These are phyloP conservation scores for Lota lota DNA, from an alignment of 2,113 vertebrate species.

Conservation along the genomic window DNA sequence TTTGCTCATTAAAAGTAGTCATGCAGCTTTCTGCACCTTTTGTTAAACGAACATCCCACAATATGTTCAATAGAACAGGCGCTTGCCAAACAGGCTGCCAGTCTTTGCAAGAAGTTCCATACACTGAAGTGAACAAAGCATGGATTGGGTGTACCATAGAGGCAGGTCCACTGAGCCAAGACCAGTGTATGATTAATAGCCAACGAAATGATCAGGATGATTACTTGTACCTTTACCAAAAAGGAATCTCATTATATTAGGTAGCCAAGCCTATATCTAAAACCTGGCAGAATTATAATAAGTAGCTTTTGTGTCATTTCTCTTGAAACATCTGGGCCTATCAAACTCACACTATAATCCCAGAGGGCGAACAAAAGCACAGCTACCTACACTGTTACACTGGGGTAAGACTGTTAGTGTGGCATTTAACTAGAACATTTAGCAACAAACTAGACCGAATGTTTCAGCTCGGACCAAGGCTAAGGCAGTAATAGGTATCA, in stretches of 20 bases:
- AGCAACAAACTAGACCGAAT: background rate
- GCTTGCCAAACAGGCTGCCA: slow-evolving; percentile 11
- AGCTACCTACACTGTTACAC: slow-evolving; percentile 31
- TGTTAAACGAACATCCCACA: background rate
- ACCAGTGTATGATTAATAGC: slow-evolving; percentile 37
- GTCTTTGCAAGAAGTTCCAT: slow-evolving; percentile 18
- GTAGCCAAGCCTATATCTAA: background rate
- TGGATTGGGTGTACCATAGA: slow-evolving; percentile 28
- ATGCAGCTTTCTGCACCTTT: background rate
- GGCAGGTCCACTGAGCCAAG: slow-evolving; percentile 27
- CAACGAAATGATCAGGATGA: slow-evolving; percentile 9
- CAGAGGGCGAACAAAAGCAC: slow-evolving; percentile 52
- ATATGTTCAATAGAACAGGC: slow-evolving; percentile 2
- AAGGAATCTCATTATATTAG: slow-evolving; percentile 39
- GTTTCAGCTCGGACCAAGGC: background rate
- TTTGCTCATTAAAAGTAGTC: background rate
- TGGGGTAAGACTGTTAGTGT: slow-evolving; percentile 23
- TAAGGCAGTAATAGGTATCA: slow-evolving; percentile 8
- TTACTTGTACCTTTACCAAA: slow-evolving; percentile 17
- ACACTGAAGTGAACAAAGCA: slow-evolving; percentile 23
- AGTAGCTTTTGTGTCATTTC: slow-evolving; percentile 69
- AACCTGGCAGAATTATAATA: slow-evolving; percentile 56
- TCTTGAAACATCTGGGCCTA: slow-evolving; percentile 70
- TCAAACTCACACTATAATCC: slow-evolving; percentile 53
- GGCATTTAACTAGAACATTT: slow-evolving; percentile 38